Percentiles rank a stretch among this genome's conserved stretches.
Evolutionary conservation across 2,888 invertebrate species (phyloP).

Genomic region (Resseliella maxima): DNA sequence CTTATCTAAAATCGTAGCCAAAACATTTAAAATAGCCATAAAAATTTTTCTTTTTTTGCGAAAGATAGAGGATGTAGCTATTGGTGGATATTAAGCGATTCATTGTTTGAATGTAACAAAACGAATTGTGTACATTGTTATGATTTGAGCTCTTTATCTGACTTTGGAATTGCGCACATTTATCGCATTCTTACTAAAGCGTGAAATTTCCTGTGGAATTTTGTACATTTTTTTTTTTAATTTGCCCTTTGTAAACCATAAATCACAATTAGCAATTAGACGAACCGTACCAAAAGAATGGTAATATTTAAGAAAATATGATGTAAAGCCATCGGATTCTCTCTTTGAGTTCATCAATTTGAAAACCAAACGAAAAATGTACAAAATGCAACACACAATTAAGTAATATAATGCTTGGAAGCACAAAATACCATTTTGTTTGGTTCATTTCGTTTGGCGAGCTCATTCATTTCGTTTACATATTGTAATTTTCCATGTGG

Average conservation of each 20-base stretch:
- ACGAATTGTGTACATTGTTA: not conserved
- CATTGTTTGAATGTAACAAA: not conserved
- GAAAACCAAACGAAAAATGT: not conserved
- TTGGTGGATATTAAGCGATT: not conserved
- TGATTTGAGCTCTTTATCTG: not conserved
- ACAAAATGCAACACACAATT: not conserved
- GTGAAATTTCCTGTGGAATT: constrained; percentile 34
- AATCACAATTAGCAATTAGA: constrained; percentile 51
- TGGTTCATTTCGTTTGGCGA: not conserved
- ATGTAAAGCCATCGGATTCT: not conserved
- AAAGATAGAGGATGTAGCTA: not conserved
- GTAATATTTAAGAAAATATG: constrained; percentile 5
- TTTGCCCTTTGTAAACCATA: no score
- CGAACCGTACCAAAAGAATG: not conserved
- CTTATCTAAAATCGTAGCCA: not conserved
- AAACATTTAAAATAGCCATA: not conserved
- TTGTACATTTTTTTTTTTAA: no score
- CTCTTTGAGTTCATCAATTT: not conserved
- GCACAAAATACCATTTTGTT: not conserved
- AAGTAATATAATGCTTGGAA: not conserved
- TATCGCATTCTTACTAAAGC: not conserved
- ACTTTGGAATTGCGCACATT: not conserved
- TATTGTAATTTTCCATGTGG: constrained; percentile 31
- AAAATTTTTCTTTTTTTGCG: not conserved
- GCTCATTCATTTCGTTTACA: not conserved